These are phyloP conservation scores for Phenganax subtilis DNA, from an alignment of 92 coral and sea anemone species.

Conservation along the genomic window DNA sequence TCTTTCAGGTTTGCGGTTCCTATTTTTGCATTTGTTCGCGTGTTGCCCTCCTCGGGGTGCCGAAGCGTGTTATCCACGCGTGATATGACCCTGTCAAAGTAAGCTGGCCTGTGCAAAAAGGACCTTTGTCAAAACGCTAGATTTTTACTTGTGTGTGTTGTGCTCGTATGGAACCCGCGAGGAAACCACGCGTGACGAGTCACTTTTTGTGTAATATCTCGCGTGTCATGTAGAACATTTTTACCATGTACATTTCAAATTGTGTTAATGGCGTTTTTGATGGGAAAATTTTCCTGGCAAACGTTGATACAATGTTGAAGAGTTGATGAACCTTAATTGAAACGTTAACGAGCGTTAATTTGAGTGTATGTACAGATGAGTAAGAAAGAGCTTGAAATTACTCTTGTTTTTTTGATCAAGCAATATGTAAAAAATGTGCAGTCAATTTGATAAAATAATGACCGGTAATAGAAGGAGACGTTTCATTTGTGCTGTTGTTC, in stretches of 20 bases:
- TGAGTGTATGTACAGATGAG: slow-evolving; percentile 34
- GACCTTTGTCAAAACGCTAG: not conserved
- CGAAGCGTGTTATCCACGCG: not conserved
- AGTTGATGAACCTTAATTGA: not conserved
- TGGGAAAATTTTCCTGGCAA: slow-evolving; percentile 5
- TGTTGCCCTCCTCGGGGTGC: slow-evolving; percentile 8
- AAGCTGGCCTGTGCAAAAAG: not conserved
- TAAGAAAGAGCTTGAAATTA: not conserved
- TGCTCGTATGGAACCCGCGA: not conserved
- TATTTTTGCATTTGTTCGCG: slow-evolving; percentile 3
- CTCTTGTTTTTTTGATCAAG: slow-evolving; percentile 9
- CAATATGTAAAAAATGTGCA: slow-evolving; percentile 29
- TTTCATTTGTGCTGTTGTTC: slow-evolving; percentile 6
- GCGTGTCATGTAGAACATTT: not conserved
- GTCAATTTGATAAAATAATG: slow-evolving; percentile 37
- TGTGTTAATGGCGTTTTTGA: slow-evolving; percentile 10
- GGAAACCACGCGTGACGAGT: not conserved
- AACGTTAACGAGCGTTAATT: slow-evolving; percentile 9
- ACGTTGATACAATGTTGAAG: not conserved
- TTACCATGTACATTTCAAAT: not conserved
- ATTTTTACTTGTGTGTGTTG: no score
- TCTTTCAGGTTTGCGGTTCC: slow-evolving; percentile 14
- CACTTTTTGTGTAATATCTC: not conserved
- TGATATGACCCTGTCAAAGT: not conserved
- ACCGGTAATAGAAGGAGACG: slow-evolving; percentile 6